A percentile compares a stretch with the other conserved stretches of the same genome.
Conservation (phyloP, 2,113 vertebrate genomes). For the Rhynchomys soricoides region DNA sequence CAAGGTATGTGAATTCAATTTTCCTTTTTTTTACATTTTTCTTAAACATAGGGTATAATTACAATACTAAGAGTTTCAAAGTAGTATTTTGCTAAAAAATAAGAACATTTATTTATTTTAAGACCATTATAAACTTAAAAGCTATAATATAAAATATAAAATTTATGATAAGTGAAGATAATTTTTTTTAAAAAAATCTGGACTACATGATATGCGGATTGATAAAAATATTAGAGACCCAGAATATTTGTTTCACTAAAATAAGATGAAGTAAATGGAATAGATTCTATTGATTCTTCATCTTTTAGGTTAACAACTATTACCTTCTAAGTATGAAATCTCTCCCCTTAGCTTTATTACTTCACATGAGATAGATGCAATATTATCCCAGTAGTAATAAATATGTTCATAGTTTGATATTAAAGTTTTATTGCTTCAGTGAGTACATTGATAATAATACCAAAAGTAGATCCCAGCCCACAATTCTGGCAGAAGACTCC, state of each 20-base stretch:
- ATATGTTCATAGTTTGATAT: not conserved
- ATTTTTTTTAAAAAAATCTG: not conserved
- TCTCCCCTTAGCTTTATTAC: not conserved
- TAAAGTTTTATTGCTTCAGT: not conserved
- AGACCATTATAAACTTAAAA: not conserved
- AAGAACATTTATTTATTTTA: not conserved
- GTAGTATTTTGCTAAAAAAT: not conserved
- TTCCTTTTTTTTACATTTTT: conserved; percentile 13
- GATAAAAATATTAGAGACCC: not conserved
- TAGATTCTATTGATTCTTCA: not conserved
- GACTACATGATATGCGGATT: not conserved
- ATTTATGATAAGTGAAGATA: not conserved
- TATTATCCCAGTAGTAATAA: not conserved
- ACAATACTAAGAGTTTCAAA: not conserved
- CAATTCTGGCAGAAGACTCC: too few species aligned
- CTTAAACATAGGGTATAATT: not conserved
- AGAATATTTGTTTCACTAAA: conserved; percentile 16
- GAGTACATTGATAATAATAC: not conserved
- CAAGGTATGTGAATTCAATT: not conserved
- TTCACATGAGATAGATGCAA: not conserved
- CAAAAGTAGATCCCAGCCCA: not conserved
- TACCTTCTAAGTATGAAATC: not conserved
- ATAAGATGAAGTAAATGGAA: not conserved
- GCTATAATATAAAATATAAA: not conserved
- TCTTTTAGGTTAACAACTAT: not conserved